Evolutionary conservation across 2,113 vertebrate genomes (phyloP).

Genomic region (Thermophis baileyi): DNA sequence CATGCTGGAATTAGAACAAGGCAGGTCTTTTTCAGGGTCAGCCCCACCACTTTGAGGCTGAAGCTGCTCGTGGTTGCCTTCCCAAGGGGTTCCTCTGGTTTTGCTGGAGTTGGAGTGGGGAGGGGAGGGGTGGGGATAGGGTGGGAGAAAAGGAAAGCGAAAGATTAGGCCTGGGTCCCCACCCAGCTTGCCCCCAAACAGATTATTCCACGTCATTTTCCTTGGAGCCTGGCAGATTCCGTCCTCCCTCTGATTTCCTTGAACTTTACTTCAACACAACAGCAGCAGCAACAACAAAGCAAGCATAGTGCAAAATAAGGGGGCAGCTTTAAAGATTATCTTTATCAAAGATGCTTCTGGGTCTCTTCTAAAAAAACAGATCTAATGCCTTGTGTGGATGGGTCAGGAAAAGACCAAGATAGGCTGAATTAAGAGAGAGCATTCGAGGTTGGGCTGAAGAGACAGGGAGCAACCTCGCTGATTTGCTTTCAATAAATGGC

Average conservation of each 20-base stretch:
- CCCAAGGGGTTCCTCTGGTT: background rate
- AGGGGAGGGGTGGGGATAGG: background rate
- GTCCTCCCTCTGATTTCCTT: background rate
- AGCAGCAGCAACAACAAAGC: background rate
- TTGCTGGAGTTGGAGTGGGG: background rate
- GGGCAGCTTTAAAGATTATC: background rate
- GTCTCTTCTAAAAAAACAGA: background rate
- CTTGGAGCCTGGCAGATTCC: background rate
- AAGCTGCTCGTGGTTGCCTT: background rate
- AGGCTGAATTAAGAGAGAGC: background rate
- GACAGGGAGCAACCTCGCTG: no score
- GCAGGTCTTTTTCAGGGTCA: background rate
- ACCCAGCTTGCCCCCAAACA: background rate
- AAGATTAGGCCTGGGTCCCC: background rate
- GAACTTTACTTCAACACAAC: background rate
- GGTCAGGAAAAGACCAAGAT: background rate
- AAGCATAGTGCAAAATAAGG: background rate
- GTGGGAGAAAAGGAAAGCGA: background rate
- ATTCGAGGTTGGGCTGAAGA: no score
- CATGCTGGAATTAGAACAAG: conserved; percentile 21
- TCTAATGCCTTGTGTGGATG: background rate
- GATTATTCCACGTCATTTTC: background rate
- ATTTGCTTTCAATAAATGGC: no score
- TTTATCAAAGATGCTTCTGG: background rate
- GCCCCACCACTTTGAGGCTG: background rate